These are phyloP conservation scores for Ganaspis brasiliensis DNA, from an alignment of 2,888 invertebrate species.

Conservation along the genomic window DNA sequence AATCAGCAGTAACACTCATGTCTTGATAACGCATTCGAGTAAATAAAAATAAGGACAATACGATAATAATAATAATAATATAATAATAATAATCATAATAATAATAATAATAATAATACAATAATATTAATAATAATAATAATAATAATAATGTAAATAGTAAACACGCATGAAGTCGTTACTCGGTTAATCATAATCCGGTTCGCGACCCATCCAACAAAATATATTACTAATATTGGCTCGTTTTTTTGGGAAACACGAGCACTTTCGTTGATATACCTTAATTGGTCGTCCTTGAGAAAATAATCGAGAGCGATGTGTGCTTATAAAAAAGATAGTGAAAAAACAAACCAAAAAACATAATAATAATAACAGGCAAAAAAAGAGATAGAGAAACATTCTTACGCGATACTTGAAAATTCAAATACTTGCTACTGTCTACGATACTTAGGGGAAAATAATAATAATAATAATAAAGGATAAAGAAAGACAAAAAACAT, in stretches of 20 bases:
- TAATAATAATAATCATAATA: constrained; percentile 39
- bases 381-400: constrained; percentile 64
- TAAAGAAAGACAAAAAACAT: constrained; percentile 56
- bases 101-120: constrained; percentile 62
- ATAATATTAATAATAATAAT: constrained; percentile 67
- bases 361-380: constrained; percentile 63
- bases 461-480: constrained; percentile 51
- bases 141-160: constrained; percentile 74
- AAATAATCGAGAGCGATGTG: constrained; percentile 28
- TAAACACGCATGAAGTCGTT: constrained; percentile 75
- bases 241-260: constrained; percentile 59
- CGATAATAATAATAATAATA: constrained; percentile 62
- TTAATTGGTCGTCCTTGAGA: constrained; percentile 41
- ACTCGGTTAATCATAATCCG: constrained; percentile 55
- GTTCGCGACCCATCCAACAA: constrained; percentile 72
- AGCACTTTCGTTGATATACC: constrained; percentile 49
- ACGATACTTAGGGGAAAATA: constrained; percentile 60
- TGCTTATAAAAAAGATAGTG: constrained; percentile 25
- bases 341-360: constrained; percentile 58
- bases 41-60: constrained; percentile 41
- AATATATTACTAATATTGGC: constrained; percentile 79
- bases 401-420: constrained; percentile 64
- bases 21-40: constrained; percentile 28
- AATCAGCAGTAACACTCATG: constrained; percentile 39
- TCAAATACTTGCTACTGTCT: constrained; percentile 63